A percentile compares a stretch with the other conserved stretches of the same genome.
Conservation (phyloP, 2,113 vertebrate genomes). For the Bufo gargarizans region DNA sequence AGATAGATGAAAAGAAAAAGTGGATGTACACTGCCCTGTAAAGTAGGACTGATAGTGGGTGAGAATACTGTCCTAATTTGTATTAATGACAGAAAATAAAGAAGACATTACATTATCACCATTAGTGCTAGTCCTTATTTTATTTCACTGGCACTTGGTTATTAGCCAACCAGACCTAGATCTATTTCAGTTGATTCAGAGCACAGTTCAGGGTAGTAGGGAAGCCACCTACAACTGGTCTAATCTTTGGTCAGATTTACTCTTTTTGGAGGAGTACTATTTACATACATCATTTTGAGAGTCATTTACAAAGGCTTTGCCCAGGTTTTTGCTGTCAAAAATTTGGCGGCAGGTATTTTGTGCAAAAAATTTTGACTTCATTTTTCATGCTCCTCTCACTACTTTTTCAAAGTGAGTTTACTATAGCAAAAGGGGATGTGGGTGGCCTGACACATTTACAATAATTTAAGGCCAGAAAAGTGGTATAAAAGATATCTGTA, state of each 20-base stretch:
- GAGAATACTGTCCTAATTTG: background rate
- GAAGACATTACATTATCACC: background rate
- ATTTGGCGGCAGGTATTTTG: too few species aligned
- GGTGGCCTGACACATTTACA: too few species aligned
- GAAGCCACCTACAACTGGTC: background rate
- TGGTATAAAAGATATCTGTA: too few species aligned
- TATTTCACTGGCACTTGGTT: background rate
- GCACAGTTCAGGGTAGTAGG: background rate
- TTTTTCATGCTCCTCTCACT: too few species aligned
- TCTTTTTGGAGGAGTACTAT: background rate
- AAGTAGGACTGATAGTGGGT: background rate
- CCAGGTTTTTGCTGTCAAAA: too few species aligned
- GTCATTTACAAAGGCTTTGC: too few species aligned
- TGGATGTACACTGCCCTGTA: background rate
- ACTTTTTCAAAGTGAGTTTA: too few species aligned
- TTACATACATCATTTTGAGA: too few species aligned
- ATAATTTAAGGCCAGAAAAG: too few species aligned
- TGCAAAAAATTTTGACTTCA: too few species aligned
- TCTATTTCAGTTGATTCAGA: background rate
- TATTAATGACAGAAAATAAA: conserved; percentile 12
- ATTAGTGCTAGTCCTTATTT: background rate
- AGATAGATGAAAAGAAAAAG: background rate
- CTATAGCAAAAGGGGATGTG: too few species aligned
- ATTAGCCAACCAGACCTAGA: background rate
- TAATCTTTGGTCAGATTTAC: background rate